phyloP scores from a whole-genome alignment of 1,140 invertebrate genomes.

The Plectrocnemia conspersa region DNA sequence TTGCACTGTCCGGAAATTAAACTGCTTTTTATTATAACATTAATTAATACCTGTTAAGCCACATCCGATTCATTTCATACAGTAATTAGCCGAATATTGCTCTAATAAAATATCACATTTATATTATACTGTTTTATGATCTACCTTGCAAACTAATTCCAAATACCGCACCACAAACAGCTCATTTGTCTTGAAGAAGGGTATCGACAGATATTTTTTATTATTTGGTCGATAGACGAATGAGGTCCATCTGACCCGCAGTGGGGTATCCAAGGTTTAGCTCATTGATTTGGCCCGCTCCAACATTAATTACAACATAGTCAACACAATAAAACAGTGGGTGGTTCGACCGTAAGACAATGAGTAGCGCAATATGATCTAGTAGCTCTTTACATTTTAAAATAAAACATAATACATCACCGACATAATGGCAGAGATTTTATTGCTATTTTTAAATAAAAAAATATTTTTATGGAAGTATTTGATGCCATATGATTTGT shows the following conservation, averaged over 20 bases:
- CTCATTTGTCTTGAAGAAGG: no score
- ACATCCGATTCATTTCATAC: no score
- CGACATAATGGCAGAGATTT: not conserved
- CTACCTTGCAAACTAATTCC: no score
- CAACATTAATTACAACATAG: slow-evolving; percentile 23
- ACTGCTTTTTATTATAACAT: no score
- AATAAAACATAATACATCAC: not conserved
- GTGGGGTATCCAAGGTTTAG: slow-evolving; percentile 3
- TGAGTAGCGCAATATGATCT: slow-evolving; percentile 21
- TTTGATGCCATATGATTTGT: not conserved
- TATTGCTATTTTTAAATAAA: no score
- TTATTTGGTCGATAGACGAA: slow-evolving; percentile 8
- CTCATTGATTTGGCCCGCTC: not conserved
- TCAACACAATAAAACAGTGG: slow-evolving; percentile 27
- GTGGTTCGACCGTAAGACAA: slow-evolving; percentile 17
- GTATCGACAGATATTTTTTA: slow-evolving; percentile 7
- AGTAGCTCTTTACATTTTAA: slow-evolving; percentile 13
- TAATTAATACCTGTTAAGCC: no score
- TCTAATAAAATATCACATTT: no score
- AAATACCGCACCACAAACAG: no score
- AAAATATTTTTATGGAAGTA: not conserved
- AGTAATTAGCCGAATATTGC: no score
- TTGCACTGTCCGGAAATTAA: no score
- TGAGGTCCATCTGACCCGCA: not conserved
- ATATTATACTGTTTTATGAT: no score